phyloP scores from a whole-genome alignment of 1,140 invertebrate species.

The Melipona quadrifasciata region DNA sequence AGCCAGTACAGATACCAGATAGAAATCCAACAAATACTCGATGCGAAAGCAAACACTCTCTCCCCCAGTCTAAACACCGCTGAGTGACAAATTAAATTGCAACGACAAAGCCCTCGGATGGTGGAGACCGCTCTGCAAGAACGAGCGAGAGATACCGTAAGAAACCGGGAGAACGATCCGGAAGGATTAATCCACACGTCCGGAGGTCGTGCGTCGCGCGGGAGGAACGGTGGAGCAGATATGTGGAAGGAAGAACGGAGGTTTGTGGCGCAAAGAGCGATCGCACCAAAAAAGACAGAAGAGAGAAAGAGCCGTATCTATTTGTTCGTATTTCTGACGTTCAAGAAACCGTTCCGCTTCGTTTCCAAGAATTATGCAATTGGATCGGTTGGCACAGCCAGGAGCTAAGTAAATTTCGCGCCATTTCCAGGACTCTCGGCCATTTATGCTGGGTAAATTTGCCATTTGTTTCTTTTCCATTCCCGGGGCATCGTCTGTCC shows the following conservation, averaged over 20 bases:
- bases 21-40: neutral
- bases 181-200: neutral
- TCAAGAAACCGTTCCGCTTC: conserved; percentile 50
- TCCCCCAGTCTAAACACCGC: too few relatives aligned
- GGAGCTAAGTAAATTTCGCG: conserved; percentile 67
- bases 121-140: neutral
- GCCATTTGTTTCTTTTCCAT: conserved; percentile 66
- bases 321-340: conserved; percentile 56
- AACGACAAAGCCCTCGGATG: neutral
- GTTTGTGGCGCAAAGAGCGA: neutral
- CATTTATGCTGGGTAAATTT: conserved; percentile 67
- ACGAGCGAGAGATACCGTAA: neutral
- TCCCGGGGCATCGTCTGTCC: conserved; percentile 22
- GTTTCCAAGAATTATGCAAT: conserved; percentile 66
- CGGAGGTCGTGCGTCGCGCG: too few relatives aligned
- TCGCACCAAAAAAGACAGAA: neutral
- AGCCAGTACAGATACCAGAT: neutral
- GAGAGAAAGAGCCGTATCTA: neutral
- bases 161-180: neutral
- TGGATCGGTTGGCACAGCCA: conserved; percentile 57
- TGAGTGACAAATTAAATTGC: neutral
- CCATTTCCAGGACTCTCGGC: conserved; percentile 59
- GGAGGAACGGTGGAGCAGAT: neutral
- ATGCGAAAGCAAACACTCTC: neutral
- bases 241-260: too few relatives aligned